Percentiles rank a stretch among this genome's conserved stretches.
Evolutionary conservation across 1,140 invertebrate species (phyloP).

Genomic region (Drosophila persimilis): DNA sequence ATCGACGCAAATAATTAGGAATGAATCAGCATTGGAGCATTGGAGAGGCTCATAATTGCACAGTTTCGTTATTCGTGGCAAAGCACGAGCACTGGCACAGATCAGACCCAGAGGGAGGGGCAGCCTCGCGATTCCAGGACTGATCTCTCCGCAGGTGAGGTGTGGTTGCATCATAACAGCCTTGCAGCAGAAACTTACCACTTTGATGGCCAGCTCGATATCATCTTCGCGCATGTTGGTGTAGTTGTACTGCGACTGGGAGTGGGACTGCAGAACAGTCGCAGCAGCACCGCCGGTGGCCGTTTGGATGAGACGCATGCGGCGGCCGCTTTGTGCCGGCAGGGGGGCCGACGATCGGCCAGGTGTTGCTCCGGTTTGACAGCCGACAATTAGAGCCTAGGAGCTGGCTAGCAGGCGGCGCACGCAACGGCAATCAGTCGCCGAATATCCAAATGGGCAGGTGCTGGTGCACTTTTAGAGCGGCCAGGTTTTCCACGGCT

Average conservation of each 20-base stretch:
- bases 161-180: conserved; percentile 4
- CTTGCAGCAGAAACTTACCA: conserved; percentile 75
- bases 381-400: conserved; percentile 11
- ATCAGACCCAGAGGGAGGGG: no score
- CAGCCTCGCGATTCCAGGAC: not conserved
- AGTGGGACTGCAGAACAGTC: conserved; percentile 69
- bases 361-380: conserved; percentile 32
- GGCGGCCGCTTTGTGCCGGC: conserved; percentile 47
- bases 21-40: no score
- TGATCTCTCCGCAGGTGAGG: conserved; percentile 9
- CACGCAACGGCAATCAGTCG: conserved; percentile 25
- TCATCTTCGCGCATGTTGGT: conserved; percentile 93
- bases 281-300: conserved; percentile 73
- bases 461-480: conserved; percentile 22
- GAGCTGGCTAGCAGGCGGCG: conserved; percentile 3
- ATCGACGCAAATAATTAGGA: no score
- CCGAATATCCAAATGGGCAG: conserved; percentile 9
- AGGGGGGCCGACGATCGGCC: conserved; percentile 42
- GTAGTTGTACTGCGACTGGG: conserved; percentile 71
- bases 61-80: no score
- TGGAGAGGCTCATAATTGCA: no score
- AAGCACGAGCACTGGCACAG: conserved; percentile 8
- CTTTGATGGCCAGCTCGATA: conserved; percentile 95
- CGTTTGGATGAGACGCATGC: conserved; percentile 76
- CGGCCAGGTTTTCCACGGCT: conserved; percentile 37